Evolutionary conservation across 2,888 invertebrate genomes (phyloP), one percentile per base, ranked within the genome.

Genomic region (Drosophila melanosoma): DNA sequence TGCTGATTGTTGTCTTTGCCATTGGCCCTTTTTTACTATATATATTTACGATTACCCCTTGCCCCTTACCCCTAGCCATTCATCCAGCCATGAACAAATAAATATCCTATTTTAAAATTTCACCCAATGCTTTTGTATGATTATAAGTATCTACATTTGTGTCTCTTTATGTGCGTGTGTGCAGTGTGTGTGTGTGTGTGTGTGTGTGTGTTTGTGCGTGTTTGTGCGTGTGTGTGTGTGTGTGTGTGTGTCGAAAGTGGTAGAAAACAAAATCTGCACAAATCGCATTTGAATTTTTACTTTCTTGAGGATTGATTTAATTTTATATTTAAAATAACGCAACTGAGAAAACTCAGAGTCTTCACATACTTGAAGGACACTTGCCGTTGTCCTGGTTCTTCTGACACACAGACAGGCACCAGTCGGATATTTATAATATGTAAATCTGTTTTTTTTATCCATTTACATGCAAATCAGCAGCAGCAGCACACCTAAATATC

Each of bases 271-370:
- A 80, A 85, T 82, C 80, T 65, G 58, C 74, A 80, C 76, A 84
- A 85, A 85, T 87, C 87, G 79, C 79, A 87, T 87, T 85, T 81
- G 69, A 78, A 86, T 76, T 76, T 82, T 70, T 54, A 48, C 60
- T 70, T 61, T 78, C 48, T 49, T 26, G 51, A 48, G 35, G 72
- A 72, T 69, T 63, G 71, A 76, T 64, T 61, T 63, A 45, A 60
- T 62, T 60, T 63, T 35, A 61, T 63, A 61, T 62, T 32, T 71
- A 42, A 57, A 49, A 66, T 68, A 73, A 68, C 67, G 65, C 61
- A 62, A 61, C 54, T 59, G 52, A 66, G 59, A 71, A 63, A 69
- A 67, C 62, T 63, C 33, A 26, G 53, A 57, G 60, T 63, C 32
- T 51, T 60, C 35, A 20, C 54, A 52, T 48, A 33, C 63, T 69